These are phyloP conservation scores for Bucorvus abyssinicus DNA, from an alignment of 2,797 vertebrate species.

Conservation along the genomic window DNA sequence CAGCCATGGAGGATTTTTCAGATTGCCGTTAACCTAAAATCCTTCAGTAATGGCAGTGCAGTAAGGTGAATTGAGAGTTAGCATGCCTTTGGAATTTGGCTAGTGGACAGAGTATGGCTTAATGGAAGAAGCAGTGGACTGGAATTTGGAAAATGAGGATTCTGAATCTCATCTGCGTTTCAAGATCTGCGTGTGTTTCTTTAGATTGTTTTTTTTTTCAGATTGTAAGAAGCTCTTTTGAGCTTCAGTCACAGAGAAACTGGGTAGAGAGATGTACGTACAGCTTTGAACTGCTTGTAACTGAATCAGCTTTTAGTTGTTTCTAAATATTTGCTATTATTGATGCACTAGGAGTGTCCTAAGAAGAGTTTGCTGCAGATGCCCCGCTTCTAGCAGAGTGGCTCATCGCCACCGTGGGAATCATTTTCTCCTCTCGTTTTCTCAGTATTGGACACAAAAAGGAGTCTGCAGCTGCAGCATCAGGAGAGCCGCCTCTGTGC, in stretches of 20 bases:
- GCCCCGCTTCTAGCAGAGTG: background rate
- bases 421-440: background rate
- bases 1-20: background rate
- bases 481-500: background rate
- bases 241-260: background rate
- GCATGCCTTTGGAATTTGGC: background rate
- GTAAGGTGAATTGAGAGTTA: background rate
- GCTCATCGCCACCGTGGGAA: background rate
- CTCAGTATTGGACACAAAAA: background rate
- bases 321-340: background rate
- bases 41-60: background rate
- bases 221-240: background rate
- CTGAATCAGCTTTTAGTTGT: background rate
- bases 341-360: background rate
- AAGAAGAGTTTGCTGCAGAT: background rate
- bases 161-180: background rate
- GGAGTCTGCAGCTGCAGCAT: background rate
- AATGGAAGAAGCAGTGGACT: background rate
- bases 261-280: background rate
- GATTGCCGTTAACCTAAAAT: background rate
- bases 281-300: background rate
- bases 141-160: background rate
- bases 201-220: background rate
- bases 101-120: background rate
- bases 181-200: accelerated